Evolutionary conservation across 2,113 vertebrate genomes (phyloP).

Genomic region (Notiomystis cincta): DNA sequence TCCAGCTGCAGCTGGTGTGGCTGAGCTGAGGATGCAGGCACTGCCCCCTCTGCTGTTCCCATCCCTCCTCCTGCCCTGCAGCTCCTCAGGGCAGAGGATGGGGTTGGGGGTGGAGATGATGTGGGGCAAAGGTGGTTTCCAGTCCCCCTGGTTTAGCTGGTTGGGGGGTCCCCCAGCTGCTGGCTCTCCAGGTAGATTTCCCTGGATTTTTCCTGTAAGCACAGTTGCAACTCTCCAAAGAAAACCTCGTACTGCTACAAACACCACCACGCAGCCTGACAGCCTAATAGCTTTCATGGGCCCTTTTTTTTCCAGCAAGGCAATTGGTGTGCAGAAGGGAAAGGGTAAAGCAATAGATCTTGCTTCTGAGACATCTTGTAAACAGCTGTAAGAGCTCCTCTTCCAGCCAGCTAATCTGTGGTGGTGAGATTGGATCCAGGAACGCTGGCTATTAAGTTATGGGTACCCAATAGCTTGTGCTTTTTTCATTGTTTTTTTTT

Average conservation of each 20-base stretch:
- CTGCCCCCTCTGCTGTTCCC: not conserved
- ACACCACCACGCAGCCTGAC: not conserved
- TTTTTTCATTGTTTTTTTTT: not conserved
- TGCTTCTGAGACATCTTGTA: conserved; percentile 43
- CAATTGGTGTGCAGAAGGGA: not conserved
- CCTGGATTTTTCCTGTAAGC: not conserved
- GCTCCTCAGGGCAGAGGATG: not conserved
- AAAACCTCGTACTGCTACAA: not conserved
- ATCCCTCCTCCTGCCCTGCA: not conserved
- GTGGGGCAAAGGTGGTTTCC: not conserved
- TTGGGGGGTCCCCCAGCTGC: not conserved
- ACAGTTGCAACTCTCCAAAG: not conserved
- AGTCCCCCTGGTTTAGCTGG: accelerated
- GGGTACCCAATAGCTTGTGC: not conserved
- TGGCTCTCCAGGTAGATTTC: not conserved
- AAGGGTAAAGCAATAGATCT: conserved; percentile 28
- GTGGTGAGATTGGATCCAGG: conserved; percentile 22
- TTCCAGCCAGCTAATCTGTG: conserved; percentile 17
- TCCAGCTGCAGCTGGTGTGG: not conserved
- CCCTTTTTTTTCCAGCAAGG: not conserved
- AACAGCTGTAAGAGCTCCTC: conserved; percentile 51
- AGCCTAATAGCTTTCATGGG: accelerated
- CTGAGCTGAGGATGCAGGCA: not conserved
- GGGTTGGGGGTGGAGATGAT: not conserved
- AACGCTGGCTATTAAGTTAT: not conserved